Base-by-base conservation (phyloP, 2,113 vertebrate species). In the Azemiops feae region DNA sequence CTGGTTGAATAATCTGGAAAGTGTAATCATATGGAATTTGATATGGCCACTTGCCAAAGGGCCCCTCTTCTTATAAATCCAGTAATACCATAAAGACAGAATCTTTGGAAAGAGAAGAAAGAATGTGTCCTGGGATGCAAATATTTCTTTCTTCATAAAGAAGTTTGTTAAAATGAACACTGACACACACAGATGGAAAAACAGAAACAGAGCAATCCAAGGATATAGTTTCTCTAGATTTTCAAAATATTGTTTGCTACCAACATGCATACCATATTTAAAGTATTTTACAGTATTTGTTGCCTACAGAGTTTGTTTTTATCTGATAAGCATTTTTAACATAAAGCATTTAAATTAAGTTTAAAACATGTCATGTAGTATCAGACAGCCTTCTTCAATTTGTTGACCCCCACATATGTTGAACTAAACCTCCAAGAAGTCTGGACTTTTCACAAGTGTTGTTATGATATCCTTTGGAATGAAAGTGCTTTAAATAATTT, bases 41-140 rank as follows among this genome's bases (percentile, higher is more conserved):
- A 18, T 94, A 92, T 90, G 64, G 50, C 55, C 34, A 52, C 45
- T 87, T 92, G 60, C 14, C 34, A 91, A n/a, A 87, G 87, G 93
- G 64, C 0, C 9, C 64, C 1, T 85, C 89, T 1, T 30, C 43
- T 91, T 91, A 85, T 74, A 87, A 92, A 94, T 87, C 22, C 86
- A 55, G 88, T 89, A 53, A 93, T 69, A 34, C 0, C 92, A 39
- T 8, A 86, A 94, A 69, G 43, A 43, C 91, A 91, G 60, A 57
- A 93, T 57, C 27, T 87, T 23, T 55, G 43, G 60, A 2, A 5
- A 89, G 89, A 89, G 30, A 74, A 69, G 23, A 87, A 89, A 93
- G 55, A 34, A 85, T 88, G 53, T 92, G 91, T 55, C 39, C 47
- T 91, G 58, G 90, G 47, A 86, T 74, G 50, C 50, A 90, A 93